Evolutionary conservation across 2,113 vertebrate species (phyloP).

Genomic region (Pithys albifrons): DNA sequence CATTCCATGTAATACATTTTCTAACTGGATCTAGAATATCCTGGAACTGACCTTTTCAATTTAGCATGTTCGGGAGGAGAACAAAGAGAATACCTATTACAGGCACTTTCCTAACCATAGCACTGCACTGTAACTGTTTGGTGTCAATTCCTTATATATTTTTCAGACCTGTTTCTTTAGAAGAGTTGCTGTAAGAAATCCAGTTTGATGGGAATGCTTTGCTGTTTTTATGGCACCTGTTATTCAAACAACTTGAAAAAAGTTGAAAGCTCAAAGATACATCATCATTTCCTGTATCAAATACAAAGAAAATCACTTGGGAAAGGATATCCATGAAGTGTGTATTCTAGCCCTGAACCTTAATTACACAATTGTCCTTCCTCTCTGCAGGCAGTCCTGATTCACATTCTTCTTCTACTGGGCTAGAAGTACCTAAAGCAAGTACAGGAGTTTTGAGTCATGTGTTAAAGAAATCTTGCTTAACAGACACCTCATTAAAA

Average conservation of each 20-base stretch:
- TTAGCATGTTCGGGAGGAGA: not conserved
- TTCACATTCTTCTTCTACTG: not conserved
- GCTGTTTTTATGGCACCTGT: not conserved
- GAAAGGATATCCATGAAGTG: not conserved
- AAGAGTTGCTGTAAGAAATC: not conserved
- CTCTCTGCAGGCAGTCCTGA: not conserved
- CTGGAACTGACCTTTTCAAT: not conserved
- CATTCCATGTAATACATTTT: not conserved
- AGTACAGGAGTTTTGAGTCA: not conserved
- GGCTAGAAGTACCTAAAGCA: not conserved
- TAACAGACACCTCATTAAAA: not conserved
- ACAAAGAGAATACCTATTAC: too few species aligned
- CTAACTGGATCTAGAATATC: fast-evolving
- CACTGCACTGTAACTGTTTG: not conserved
- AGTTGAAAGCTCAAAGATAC: not conserved
- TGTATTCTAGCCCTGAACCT: not conserved
- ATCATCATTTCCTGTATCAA: not conserved
- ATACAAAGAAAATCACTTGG: not conserved
- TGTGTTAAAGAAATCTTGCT: not conserved
- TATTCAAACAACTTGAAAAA: not conserved
- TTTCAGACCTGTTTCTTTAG: not conserved
- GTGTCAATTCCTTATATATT: fast-evolving
- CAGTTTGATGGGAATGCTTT: not conserved
- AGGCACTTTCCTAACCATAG: not conserved
- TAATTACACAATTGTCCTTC: not conserved